Conservation (phyloP, 2,888 invertebrate genomes). For the Leptopilina drosophilae region DNA sequence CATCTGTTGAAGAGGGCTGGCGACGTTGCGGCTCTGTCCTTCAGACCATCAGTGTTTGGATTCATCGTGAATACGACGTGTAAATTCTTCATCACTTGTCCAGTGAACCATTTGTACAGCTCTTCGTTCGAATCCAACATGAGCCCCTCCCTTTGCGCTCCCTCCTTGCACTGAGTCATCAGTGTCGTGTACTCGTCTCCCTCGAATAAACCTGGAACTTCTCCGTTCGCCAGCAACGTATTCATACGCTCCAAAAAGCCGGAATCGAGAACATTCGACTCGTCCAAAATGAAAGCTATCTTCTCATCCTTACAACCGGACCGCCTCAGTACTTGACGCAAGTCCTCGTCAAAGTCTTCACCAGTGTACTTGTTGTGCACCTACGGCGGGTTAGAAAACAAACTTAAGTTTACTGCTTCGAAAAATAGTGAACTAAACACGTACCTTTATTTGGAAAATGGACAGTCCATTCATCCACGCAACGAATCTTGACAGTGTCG, state of each 20-base stretch:
- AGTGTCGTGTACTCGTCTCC: slow-evolving; percentile 99
- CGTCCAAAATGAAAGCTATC: slow-evolving; percentile 99
- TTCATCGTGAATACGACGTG: slow-evolving; percentile 99
- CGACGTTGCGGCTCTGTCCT: slow-evolving; percentile 98
- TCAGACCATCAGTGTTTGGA: slow-evolving; percentile 98
- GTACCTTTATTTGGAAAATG: slow-evolving; percentile 98
- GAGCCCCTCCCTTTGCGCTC: slow-evolving; percentile 97
- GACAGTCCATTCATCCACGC: slow-evolving; percentile 99
- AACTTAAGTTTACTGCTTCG: background rate
- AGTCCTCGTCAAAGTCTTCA: slow-evolving; percentile 99
- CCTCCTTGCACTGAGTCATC: slow-evolving; percentile 99
- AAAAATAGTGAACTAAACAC: background rate
- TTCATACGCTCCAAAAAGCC: slow-evolving; percentile 99
- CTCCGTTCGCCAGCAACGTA: slow-evolving; percentile 98
- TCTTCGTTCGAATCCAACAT: slow-evolving; percentile 99
- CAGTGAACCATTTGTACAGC: slow-evolving; percentile 99
- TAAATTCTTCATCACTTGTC: slow-evolving; percentile 98
- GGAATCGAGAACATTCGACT: slow-evolving; percentile 98
- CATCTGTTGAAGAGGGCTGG: slow-evolving; percentile 97
- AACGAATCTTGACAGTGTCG: slow-evolving; percentile 98
- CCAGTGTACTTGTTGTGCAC: slow-evolving; percentile 99
- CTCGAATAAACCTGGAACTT: slow-evolving; percentile 96
- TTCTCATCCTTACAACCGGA: slow-evolving; percentile 98
- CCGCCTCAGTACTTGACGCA: slow-evolving; percentile 90
- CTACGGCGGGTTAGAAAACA: slow-evolving; percentile 74